Evolutionary conservation across 1,140 invertebrate genomes (phyloP).

Genomic region (Leptinotarsa defecta): DNA sequence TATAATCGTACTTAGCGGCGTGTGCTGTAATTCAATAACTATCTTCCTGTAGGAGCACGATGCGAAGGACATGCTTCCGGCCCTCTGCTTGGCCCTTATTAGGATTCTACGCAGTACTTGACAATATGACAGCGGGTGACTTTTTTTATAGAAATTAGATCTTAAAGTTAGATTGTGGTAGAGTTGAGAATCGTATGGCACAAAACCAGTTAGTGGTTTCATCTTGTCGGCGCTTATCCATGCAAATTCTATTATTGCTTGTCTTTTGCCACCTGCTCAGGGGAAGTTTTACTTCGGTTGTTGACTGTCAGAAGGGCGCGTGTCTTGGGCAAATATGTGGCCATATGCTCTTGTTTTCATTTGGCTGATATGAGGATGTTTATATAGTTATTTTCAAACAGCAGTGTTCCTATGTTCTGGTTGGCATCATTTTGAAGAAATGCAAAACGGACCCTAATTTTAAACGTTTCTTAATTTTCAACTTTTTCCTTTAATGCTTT

Average conservation of each 20-base stretch:
- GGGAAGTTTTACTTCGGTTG: not conserved
- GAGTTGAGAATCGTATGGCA: no score
- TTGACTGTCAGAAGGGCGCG: conserved; percentile 9
- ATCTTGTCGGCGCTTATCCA: no score
- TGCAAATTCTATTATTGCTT: not conserved
- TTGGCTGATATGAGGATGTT: not conserved
- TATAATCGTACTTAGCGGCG: conserved; percentile 8
- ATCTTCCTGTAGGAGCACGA: conserved; percentile 15
- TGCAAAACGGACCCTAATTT: no score
- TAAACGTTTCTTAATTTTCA: no score
- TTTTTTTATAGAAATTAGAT: no score
- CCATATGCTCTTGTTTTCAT: conserved; percentile 9
- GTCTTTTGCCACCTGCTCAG: conserved; percentile 10
- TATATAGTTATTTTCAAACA: not conserved
- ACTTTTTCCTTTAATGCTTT: no score
- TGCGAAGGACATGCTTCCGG: conserved; percentile 9
- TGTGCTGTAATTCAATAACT: conserved; percentile 13
- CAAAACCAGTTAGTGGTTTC: no score
- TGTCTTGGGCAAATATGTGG: not conserved
- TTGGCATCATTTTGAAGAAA: not conserved
- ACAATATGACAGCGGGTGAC: not conserved
- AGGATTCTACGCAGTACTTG: not conserved
- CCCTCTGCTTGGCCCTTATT: conserved; percentile 9
- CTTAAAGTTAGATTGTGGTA: no score
- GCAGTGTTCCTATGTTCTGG: not conserved